Conservation (phyloP, 30 jellyfish, hydroid and myxozoan species). For the Hydra vulgaris region DNA sequence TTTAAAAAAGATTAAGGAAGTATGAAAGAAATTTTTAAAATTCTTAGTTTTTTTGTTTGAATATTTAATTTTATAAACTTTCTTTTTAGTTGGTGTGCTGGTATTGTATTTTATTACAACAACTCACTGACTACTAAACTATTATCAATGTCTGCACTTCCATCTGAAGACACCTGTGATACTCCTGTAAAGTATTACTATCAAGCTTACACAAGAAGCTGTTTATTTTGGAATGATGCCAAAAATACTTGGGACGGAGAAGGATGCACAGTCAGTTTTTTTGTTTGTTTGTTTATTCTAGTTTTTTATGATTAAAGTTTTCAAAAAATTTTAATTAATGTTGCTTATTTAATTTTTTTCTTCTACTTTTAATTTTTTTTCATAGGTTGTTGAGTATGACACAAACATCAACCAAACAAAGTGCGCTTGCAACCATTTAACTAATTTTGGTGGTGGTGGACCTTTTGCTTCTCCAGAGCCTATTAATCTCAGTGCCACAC, state of each 20-base stretch:
- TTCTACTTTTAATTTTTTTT: background rate
- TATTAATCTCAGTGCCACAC: conserved; percentile 63
- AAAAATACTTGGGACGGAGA: conserved; percentile 37
- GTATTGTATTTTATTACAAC: conserved; percentile 14
- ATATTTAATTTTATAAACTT: too few species aligned
- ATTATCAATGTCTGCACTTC: background rate
- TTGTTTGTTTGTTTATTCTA: background rate
- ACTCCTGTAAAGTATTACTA: conserved; percentile 41
- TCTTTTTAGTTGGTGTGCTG: conserved; percentile 27
- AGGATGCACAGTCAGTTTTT: conserved; percentile 49
- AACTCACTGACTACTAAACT: background rate
- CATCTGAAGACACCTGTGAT: conserved; percentile 4
- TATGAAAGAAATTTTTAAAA: too few species aligned
- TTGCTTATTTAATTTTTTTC: too few species aligned
- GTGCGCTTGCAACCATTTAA: conserved; percentile 64
- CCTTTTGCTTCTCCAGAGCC: conserved; percentile 74
- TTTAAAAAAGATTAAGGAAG: too few species aligned
- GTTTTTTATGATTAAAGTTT: background rate
- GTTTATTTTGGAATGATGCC: conserved; percentile 40
- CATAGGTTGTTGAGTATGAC: conserved; percentile 4
- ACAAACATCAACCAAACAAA: conserved; percentile 50
- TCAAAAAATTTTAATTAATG: background rate
- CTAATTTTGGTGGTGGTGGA: conserved; percentile 92
- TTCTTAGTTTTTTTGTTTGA: too few species aligned
- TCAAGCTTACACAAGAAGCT: conserved; percentile 53